Evolutionary conservation across 2,888 invertebrate genomes (phyloP), one percentile per base, ranked within the genome.

Genomic region (Scelioninae gen. 1): DNA sequence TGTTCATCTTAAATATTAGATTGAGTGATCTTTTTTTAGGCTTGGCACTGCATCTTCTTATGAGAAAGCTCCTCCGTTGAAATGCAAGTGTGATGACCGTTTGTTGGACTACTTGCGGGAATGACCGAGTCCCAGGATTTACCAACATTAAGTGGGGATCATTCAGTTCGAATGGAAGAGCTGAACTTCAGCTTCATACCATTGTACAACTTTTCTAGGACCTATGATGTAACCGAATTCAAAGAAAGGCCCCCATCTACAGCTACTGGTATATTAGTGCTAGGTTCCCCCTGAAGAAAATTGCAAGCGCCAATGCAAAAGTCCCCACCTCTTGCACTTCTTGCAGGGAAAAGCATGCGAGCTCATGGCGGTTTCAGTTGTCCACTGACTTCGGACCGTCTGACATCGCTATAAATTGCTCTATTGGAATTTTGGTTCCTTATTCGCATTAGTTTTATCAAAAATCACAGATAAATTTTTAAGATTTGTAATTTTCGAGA

Each of bases 121-220:
- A 55, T 74, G 74, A 82, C 63, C 82, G 77, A 66, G 47, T 62
- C 74, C 68, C 45, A n/a, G n/a, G n/a, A n/a, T n/a, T n/a, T n/a
- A n/a, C n/a, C n/a, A n/a, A n/a, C n/a, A n/a, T n/a, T n/a, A n/a
- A n/a, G 77, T 66, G 80, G 69, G 69, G 62, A 47, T 23, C 10
- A 13, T 16, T 6, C 56, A 16, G 38, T 51, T 38, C 13, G 34
- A 15, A 68, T 68, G 53, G 63, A 38, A 63, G 69, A 74, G 82
- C n/a, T n/a, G n/a, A n/a, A n/a, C n/a, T n/a, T n/a, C n/a, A n/a
- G n/a, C n/a, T n/a, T n/a, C n/a, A n/a, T n/a, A 65, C 45, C 68
- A 87, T 88, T 88, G 87, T 88, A 86, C 86, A 87, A 88, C 88
- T 88, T 87, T 88, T 87, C 84, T 86, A 74, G 85, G 74, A 81